phyloP scores from a whole-genome alignment of 2,113 vertebrate species.

The western clawed frog (Xenopus tropicalis) region DNA sequence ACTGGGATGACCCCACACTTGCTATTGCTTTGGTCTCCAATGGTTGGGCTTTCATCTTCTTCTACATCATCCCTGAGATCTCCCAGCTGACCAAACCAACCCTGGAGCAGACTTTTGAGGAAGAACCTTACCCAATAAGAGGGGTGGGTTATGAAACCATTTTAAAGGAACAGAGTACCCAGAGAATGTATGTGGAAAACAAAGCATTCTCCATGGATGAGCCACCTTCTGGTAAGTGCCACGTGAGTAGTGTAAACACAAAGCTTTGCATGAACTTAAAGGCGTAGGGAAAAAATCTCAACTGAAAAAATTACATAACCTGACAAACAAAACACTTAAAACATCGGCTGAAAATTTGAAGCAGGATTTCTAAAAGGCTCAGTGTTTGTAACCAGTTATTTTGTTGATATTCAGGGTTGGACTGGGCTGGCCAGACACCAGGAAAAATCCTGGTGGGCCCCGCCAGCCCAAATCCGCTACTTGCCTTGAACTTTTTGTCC shows the following conservation, averaged over 20 bases:
- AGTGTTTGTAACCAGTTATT: too few species aligned
- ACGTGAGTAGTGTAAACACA: too few species aligned
- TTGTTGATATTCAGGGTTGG: too few species aligned
- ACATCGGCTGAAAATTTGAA: too few species aligned
- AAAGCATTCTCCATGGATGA: constrained; percentile 94
- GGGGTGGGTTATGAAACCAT: constrained; percentile 89
- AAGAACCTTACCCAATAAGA: constrained; percentile 66
- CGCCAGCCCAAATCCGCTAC: too few species aligned
- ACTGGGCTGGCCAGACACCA: too few species aligned
- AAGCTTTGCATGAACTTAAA: background rate
- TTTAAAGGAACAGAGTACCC: constrained; percentile 80
- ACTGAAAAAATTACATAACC: too few species aligned
- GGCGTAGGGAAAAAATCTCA: too few species aligned
- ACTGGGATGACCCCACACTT: constrained; percentile 88
- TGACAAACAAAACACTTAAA: too few species aligned
- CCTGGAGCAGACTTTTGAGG: constrained; percentile 58
- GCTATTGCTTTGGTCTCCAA: constrained; percentile 85
- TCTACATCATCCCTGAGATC: constrained; percentile 80
- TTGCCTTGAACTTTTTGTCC: too few species aligned
- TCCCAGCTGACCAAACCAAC: constrained; percentile 63
- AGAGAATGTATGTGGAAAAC: constrained; percentile 89
- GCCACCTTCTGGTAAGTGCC: constrained; percentile 69
- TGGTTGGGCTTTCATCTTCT: constrained; percentile 76
- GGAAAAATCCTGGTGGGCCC: too few species aligned
- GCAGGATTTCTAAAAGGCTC: too few species aligned